phyloP scores from a whole-genome alignment of 37 sponge, comb jelly and placozoan genomes.

The Beroe ovata region DNA sequence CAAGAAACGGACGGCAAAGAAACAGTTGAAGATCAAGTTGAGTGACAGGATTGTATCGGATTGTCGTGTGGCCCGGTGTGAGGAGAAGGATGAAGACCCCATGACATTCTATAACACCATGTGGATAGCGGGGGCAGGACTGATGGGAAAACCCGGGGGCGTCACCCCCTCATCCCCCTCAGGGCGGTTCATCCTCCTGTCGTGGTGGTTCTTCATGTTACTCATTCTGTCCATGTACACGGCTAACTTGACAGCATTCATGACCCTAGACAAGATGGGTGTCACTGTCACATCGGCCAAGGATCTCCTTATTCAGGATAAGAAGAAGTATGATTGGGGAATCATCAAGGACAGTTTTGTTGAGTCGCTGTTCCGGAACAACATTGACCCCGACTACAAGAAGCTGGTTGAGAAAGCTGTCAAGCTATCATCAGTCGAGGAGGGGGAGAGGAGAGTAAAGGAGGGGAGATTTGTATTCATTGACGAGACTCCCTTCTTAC shows the following conservation, averaged over 20 bases:
- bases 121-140: constrained; percentile 48
- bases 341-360: constrained; percentile 51
- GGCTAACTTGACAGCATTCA: constrained; percentile 59
- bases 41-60: not conserved
- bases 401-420: constrained; percentile 50
- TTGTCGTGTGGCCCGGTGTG: not conserved
- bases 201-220: constrained; percentile 62
- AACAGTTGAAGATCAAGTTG: constrained; percentile 54
- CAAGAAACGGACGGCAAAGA: not conserved
- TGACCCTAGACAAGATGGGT: constrained; percentile 62
- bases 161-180: constrained; percentile 4
- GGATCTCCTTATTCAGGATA: constrained; percentile 10
- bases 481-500: constrained; percentile 45
- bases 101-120: constrained; percentile 58
- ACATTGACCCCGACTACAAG: constrained; percentile 56
- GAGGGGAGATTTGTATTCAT: constrained; percentile 20
- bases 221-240: constrained; percentile 67
- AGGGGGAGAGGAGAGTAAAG: not conserved
- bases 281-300: not conserved
- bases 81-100: not conserved
- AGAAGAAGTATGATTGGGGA: constrained; percentile 57
- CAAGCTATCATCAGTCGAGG: not conserved
- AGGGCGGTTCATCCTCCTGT: constrained; percentile 33
- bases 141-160: not conserved
- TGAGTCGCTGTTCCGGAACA: constrained; percentile 56